These are phyloP conservation scores for Sphaerophoria rueppellii DNA, from an alignment of 2,888 invertebrate genomes.

Conservation along the genomic window DNA sequence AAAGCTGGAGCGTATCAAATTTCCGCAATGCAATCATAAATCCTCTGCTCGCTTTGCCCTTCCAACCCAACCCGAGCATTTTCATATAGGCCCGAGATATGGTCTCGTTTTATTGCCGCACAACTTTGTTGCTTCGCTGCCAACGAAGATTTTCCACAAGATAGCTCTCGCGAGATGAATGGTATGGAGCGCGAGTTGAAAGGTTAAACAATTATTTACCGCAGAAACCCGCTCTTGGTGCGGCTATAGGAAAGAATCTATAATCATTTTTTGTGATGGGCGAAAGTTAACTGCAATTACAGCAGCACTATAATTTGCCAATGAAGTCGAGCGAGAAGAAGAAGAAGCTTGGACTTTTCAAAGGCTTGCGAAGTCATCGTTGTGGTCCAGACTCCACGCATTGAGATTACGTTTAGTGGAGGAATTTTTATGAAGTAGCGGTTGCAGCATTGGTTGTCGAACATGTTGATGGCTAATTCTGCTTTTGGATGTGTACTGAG, in stretches of 20 bases:
- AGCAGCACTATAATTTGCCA: slow-evolving; percentile 62
- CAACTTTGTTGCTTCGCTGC: slow-evolving; percentile 52
- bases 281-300: slow-evolving; percentile 69
- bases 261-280: slow-evolving; percentile 52
- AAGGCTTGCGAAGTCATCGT: not conserved
- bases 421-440: slow-evolving; percentile 64
- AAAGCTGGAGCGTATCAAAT: slow-evolving; percentile 48
- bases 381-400: slow-evolving; percentile 27
- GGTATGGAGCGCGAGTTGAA: slow-evolving; percentile 72
- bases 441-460: slow-evolving; percentile 51
- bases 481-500: slow-evolving; percentile 29
- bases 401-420: not conserved
- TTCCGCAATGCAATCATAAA: slow-evolving; percentile 43
- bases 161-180: slow-evolving; percentile 47
- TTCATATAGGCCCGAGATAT: slow-evolving; percentile 3
- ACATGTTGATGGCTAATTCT: slow-evolving; percentile 48
- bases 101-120: slow-evolving; percentile 6
- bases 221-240: slow-evolving; percentile 36
- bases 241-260: not conserved
- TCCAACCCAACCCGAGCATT: not conserved
- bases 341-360: not conserved
- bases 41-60: slow-evolving; percentile 7
- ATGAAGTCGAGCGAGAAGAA: slow-evolving; percentile 2
- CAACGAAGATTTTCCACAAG: slow-evolving; percentile 43
- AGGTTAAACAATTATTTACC: slow-evolving; percentile 76